These are phyloP conservation scores for Aurelia sp. DNA, from an alignment of 30 jellyfish, hydroid and myxozoan species.

Conservation along the genomic window DNA sequence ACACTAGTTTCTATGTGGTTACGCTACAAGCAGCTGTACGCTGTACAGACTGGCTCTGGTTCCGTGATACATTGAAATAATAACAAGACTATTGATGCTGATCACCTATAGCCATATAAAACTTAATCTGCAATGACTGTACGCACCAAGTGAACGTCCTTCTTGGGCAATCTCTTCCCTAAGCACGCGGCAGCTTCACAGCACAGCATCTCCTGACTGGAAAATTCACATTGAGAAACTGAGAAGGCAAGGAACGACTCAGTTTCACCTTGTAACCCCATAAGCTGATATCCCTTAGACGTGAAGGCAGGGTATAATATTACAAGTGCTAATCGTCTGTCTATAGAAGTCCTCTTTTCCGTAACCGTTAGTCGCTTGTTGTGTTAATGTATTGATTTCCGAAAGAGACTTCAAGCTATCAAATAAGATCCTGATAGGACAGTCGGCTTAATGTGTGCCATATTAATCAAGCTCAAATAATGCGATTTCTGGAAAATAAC, in stretches of 20 bases:
- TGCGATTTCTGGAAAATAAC: too few species aligned
- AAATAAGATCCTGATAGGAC: slow-evolving; percentile 6
- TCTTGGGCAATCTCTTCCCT: too few species aligned
- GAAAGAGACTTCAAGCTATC: slow-evolving; percentile 29
- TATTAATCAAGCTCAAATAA: slow-evolving; percentile 6
- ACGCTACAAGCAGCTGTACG: slow-evolving; percentile 2
- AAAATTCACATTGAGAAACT: neutral
- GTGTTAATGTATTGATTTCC: slow-evolving; percentile 56
- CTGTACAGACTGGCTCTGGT: slow-evolving; percentile 6
- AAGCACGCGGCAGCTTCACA: too few species aligned
- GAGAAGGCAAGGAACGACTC: slow-evolving; percentile 16
- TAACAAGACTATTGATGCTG: neutral
- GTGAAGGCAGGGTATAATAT: slow-evolving; percentile 40
- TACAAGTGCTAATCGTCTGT: slow-evolving; percentile 60
- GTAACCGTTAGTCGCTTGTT: slow-evolving; percentile 37
- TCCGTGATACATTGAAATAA: slow-evolving; percentile 23
- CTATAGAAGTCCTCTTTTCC: slow-evolving; percentile 20
- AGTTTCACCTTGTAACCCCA: slow-evolving; percentile 63
- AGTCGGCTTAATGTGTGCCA: slow-evolving; percentile 48
- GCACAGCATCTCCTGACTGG: neutral
- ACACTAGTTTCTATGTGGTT: slow-evolving; percentile 58
- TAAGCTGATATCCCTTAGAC: slow-evolving; percentile 58
- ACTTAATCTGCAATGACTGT: too few species aligned
- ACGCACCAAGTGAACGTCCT: too few species aligned
- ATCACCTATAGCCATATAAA: too few species aligned